These are phyloP conservation scores for Caenorhabditis briggsae DNA, from an alignment of 1,140 invertebrate genomes.

Conservation along the genomic window DNA sequence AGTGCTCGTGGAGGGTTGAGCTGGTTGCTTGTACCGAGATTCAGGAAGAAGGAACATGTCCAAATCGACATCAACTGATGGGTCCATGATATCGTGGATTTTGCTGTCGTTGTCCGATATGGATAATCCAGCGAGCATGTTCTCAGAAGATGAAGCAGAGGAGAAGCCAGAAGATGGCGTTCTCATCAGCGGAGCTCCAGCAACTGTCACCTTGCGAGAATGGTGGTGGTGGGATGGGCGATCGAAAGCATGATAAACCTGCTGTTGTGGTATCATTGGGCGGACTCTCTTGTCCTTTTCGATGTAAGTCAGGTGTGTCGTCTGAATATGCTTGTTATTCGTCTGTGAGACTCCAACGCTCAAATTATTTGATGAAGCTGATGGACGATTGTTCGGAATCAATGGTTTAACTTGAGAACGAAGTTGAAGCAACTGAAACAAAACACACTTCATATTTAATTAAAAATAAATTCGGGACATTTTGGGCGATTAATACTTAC, in stretches of 20 bases:
- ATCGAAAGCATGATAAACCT: background rate
- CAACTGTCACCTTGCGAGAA: background rate
- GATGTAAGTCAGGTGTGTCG: background rate
- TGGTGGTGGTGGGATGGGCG: background rate
- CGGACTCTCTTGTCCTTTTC: constrained; percentile 29
- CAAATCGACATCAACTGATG: constrained; percentile 4
- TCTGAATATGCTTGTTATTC: background rate
- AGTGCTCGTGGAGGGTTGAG: background rate
- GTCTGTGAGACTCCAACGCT: background rate
- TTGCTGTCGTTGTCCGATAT: background rate
- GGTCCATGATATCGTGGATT: constrained; percentile 18
- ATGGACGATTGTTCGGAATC: background rate
- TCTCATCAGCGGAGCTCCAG: background rate
- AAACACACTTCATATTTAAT: background rate
- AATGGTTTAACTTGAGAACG: background rate
- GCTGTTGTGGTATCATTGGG: constrained; percentile 12
- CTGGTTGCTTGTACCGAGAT: constrained; percentile 3
- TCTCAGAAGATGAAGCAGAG: constrained; percentile 25
- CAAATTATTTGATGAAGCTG: background rate
- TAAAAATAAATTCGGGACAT: background rate
- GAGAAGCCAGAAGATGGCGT: constrained; percentile 40
- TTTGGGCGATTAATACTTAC: too few species aligned
- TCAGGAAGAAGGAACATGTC: constrained; percentile 22
- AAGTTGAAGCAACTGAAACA: constrained; percentile 35
- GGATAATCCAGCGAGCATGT: constrained; percentile 21